Conservation (phyloP, 2,113 vertebrate genomes). For the Upupa epops region DNA sequence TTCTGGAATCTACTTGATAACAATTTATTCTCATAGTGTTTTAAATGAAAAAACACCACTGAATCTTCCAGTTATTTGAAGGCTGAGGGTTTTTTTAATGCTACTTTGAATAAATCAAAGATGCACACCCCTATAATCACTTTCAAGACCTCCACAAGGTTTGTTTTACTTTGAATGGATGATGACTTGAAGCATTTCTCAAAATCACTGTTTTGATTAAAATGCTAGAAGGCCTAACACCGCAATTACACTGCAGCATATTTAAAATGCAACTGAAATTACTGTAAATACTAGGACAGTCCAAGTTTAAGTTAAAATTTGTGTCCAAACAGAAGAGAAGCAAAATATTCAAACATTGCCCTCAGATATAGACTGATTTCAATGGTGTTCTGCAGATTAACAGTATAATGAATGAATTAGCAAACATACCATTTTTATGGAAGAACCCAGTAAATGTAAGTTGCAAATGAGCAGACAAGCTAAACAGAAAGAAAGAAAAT, state of each 20-base stretch:
- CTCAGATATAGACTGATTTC: neutral
- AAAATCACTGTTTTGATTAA: neutral
- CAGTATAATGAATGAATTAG: neutral
- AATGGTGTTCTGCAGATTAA: neutral
- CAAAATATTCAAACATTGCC: neutral
- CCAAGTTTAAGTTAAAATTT: neutral
- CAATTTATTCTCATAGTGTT: too few relatives aligned
- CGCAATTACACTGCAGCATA: neutral
- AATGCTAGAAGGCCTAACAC: neutral
- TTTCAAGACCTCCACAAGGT: neutral
- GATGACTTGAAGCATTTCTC: neutral
- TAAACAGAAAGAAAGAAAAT: constrained; percentile 61
- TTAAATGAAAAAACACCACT: neutral
- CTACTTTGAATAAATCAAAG: neutral
- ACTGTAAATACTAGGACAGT: neutral
- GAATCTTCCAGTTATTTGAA: neutral
- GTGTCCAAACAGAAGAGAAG: neutral
- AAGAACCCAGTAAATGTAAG: constrained; percentile 99
- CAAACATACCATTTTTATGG: constrained; percentile 94
- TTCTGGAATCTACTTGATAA: too few relatives aligned
- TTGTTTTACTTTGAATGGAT: neutral
- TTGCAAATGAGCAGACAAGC: constrained; percentile 95
- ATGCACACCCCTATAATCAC: neutral
- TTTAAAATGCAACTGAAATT: neutral
- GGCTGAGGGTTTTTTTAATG: neutral